Evolutionary conservation across 2,888 invertebrate species (phyloP).

Genomic region (Philonicus albiceps): DNA sequence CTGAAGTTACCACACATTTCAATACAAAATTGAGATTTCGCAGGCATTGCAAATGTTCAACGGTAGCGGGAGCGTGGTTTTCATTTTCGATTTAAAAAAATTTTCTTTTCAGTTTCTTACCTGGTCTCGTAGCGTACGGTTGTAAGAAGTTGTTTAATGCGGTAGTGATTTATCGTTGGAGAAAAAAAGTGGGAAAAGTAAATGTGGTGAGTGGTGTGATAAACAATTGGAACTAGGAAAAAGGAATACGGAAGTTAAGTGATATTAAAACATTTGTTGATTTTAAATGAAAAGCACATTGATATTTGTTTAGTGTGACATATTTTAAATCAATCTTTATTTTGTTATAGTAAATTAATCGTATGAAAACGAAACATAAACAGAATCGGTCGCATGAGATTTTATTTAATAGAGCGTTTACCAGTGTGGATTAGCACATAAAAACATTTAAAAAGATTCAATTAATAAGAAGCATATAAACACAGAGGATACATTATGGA

Average conservation of each 20-base stretch:
- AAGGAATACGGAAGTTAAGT: slow-evolving; percentile 17
- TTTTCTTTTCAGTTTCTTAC: slow-evolving; percentile 50
- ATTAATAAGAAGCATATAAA: not conserved
- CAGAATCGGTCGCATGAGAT: slow-evolving; percentile 28
- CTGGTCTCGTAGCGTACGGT: slow-evolving; percentile 51
- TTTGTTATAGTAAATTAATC: slow-evolving; percentile 4
- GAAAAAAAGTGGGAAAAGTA: not conserved
- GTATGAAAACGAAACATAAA: slow-evolving; percentile 22
- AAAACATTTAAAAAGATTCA: not conserved
- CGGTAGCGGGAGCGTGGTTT: not conserved
- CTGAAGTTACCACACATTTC: slow-evolving; percentile 45
- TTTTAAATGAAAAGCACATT: slow-evolving; percentile 13
- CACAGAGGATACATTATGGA: not conserved
- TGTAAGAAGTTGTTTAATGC: not conserved
- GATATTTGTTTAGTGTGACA: slow-evolving; percentile 33
- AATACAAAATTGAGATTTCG: slow-evolving; percentile 36
- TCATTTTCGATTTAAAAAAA: slow-evolving; percentile 45
- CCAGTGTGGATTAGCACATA: not conserved
- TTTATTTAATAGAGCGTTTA: slow-evolving; percentile 25
- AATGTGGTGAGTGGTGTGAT: not conserved
- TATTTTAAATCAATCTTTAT: not conserved
- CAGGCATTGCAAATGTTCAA: slow-evolving; percentile 46
- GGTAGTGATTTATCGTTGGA: not conserved
- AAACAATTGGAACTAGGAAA: not conserved
- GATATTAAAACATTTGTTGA: not conserved